These are phyloP conservation scores for Periphyllus acericola DNA, from an alignment of 2,888 invertebrate genomes.

Conservation along the genomic window DNA sequence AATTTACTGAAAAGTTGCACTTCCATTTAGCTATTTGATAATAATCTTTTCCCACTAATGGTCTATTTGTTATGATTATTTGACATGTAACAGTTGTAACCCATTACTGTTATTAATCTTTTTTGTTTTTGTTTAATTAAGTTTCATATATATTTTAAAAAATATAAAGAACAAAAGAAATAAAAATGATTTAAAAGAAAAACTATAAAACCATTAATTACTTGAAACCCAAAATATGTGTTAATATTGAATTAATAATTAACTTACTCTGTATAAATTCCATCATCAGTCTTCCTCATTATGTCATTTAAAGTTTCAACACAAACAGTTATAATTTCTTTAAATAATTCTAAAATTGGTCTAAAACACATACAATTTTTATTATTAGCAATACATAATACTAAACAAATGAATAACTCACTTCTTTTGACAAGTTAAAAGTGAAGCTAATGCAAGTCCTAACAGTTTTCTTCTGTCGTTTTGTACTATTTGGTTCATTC, in stretches of 20 bases:
- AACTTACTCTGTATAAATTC: conserved; percentile 72
- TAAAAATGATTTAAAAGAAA: too few relatives aligned
- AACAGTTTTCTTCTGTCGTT: conserved; percentile 85
- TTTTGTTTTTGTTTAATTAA: too few relatives aligned
- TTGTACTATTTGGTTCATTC: conserved; percentile 81
- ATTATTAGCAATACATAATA: conserved; percentile 33
- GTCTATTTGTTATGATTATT: too few relatives aligned
- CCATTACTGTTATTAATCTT: too few relatives aligned
- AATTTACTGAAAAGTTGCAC: too few relatives aligned
- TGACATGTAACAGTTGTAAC: too few relatives aligned
- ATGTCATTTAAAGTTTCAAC: conserved; percentile 84
- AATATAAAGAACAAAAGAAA: too few relatives aligned
- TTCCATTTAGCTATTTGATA: too few relatives aligned
- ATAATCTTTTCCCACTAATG: too few relatives aligned
- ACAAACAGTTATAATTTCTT: conserved; percentile 78
- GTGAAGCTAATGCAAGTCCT: conserved; percentile 71
- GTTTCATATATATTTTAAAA: too few relatives aligned
- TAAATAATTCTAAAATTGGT: conserved; percentile 78
- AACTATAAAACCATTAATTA: too few relatives aligned
- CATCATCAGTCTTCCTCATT: conserved; percentile 76
- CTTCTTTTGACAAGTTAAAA: conserved; percentile 66
- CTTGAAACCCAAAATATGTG: too few relatives aligned
- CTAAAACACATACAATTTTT: conserved; percentile 70
- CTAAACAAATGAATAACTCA: conserved; percentile 62
- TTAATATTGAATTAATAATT: background rate